These are phyloP conservation scores for Prionace glauca DNA, from an alignment of 2,797 vertebrate species.

Conservation along the genomic window DNA sequence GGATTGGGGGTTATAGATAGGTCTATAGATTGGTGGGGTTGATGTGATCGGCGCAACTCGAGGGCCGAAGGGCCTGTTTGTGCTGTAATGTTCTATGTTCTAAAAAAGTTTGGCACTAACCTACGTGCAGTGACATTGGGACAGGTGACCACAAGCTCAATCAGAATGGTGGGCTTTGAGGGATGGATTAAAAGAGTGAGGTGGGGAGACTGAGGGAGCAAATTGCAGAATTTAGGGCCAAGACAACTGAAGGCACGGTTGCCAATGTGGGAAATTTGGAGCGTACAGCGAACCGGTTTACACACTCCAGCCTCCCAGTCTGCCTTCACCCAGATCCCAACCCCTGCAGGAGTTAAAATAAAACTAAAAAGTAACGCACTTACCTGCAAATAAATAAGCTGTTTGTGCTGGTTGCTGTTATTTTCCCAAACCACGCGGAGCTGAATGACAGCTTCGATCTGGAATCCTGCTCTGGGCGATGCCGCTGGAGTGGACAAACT, in stretches of 20 bases:
- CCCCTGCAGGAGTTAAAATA: neutral
- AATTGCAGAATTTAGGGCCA: neutral
- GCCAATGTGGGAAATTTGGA: neutral
- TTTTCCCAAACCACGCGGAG: conserved; percentile 47
- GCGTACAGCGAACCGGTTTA: no score
- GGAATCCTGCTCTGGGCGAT: conserved; percentile 36
- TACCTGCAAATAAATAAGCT: conserved; percentile 55
- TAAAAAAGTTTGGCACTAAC: neutral
- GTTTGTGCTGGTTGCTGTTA: neutral
- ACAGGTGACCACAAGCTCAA: neutral
- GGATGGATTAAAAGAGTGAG: neutral
- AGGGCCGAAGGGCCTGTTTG: no score
- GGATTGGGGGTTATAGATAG: no score
- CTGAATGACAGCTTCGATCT: conserved; percentile 42
- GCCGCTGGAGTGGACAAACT: fast-evolving
- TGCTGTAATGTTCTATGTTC: no score
- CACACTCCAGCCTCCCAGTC: neutral
- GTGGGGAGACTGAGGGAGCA: neutral
- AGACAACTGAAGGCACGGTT: neutral
- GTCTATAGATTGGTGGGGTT: no score
- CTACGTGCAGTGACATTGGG: neutral
- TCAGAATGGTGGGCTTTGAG: neutral
- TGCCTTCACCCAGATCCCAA: neutral
- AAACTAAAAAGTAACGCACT: neutral
- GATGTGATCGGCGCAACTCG: no score